phyloP scores from a whole-genome alignment of 2,888 invertebrate species.

The Macrosiphum euphorbiae region DNA sequence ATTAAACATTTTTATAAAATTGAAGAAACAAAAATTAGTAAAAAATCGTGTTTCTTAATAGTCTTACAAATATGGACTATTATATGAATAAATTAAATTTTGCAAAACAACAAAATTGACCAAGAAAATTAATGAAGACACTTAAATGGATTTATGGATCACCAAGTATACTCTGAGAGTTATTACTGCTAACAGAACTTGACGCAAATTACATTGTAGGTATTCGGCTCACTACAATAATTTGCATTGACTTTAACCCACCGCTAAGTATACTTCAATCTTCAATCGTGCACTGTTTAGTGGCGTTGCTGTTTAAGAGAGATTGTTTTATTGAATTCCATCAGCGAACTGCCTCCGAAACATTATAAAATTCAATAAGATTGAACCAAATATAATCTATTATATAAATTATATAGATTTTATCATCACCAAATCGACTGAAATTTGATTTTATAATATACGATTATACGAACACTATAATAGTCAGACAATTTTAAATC shows the following conservation, averaged over 20 bases:
- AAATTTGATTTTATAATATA: not conserved
- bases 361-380: not conserved
- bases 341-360: not conserved
- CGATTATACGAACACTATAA: not conserved
- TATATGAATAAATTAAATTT: not conserved
- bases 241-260: not conserved
- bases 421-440: not conserved
- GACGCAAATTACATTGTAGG: not conserved
- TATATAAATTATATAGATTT: not conserved
- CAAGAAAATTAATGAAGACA: not conserved
- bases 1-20: not conserved
- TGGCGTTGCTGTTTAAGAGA: not conserved
- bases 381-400: not conserved
- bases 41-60: not conserved
- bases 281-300: not conserved
- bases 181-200: not conserved
- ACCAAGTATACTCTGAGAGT: not conserved
- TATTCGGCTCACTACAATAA: not conserved
- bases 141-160: not conserved
- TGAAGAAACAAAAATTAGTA: not conserved
- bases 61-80: not conserved
- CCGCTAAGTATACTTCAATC: not conserved
- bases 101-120: not conserved
- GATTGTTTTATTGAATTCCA: not conserved
- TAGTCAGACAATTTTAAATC: too few relatives aligned